phyloP scores from a whole-genome alignment of 2,888 invertebrate genomes.

The Agrotis ipsilon region DNA sequence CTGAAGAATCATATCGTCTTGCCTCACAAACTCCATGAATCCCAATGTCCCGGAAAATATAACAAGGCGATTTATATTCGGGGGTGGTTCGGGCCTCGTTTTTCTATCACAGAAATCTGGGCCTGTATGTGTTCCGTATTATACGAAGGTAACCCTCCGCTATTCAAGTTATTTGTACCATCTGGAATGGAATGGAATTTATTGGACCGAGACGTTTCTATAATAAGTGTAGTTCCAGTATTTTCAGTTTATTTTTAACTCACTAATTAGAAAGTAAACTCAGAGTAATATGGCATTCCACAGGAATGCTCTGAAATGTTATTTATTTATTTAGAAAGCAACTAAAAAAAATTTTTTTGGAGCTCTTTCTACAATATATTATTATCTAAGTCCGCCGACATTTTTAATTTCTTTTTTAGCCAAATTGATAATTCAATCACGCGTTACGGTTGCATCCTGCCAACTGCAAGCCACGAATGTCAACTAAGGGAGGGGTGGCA shows the following conservation, averaged over 20 bases:
- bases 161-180: constrained; percentile 66
- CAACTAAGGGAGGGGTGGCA: constrained; percentile 85
- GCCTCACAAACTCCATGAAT: constrained; percentile 89
- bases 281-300: background rate
- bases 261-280: background rate
- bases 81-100: constrained; percentile 81
- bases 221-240: constrained; percentile 46
- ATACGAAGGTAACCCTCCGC: constrained; percentile 63
- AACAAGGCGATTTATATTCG: constrained; percentile 91
- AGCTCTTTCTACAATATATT: constrained; percentile 7
- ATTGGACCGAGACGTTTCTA: constrained; percentile 51
- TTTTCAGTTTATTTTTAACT: constrained; percentile 21
- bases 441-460: constrained; percentile 88
- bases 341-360: background rate
- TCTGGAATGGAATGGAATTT: constrained; percentile 65
- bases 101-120: constrained; percentile 88
- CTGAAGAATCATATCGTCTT: constrained; percentile 81
- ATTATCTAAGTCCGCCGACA: constrained; percentile 43
- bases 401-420: constrained; percentile 67
- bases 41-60: constrained; percentile 90
- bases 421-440: constrained; percentile 86
- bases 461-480: constrained; percentile 85
- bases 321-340: no score
- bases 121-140: constrained; percentile 73
- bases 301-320: no score